A percentile compares a stretch with the other conserved stretches of the same genome.
Evolutionary conservation across 1,140 invertebrate genomes (phyloP).

Genomic region (Drosophila ficusphila): DNA sequence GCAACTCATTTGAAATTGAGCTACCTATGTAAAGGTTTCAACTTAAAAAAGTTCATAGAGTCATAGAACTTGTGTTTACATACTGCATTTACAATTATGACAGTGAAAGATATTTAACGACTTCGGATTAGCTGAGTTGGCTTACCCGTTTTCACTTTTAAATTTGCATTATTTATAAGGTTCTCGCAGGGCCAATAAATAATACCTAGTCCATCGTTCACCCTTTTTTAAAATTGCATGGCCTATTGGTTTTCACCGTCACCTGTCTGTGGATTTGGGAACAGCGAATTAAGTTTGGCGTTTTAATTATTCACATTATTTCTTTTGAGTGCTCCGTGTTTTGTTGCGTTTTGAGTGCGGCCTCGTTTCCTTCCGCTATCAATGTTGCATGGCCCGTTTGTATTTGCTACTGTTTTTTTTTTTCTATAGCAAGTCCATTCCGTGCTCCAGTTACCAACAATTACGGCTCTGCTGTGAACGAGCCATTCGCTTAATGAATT

Average conservation of each 20-base stretch:
- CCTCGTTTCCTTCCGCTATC: conserved; percentile 58
- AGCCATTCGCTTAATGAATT: conserved; percentile 67
- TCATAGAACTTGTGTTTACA: too few species aligned
- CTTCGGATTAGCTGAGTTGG: not conserved
- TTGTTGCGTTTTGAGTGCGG: conserved; percentile 40
- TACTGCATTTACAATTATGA: not conserved
- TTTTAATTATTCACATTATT: conserved; percentile 68
- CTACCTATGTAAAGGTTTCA: too few species aligned
- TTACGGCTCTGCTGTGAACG: conserved; percentile 36
- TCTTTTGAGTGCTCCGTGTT: conserved; percentile 20
- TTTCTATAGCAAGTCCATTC: conserved; percentile 24
- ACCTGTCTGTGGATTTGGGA: not conserved
- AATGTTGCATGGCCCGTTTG: conserved; percentile 59
- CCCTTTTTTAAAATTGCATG: not conserved
- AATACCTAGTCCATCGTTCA: not conserved
- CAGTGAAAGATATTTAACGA: not conserved
- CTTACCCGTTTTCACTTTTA: conserved; percentile 40
- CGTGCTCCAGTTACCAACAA: conserved; percentile 71
- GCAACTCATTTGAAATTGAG: too few species aligned
- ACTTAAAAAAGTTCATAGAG: too few species aligned
- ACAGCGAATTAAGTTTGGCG: conserved; percentile 12
- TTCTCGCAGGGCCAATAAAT: not conserved
- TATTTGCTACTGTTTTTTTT: conserved; percentile 15
- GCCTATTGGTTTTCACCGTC: not conserved
- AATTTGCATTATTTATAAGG: conserved; percentile 14